phyloP scores from a whole-genome alignment of 2,113 vertebrate species.

The Lampris megalopsis region DNA sequence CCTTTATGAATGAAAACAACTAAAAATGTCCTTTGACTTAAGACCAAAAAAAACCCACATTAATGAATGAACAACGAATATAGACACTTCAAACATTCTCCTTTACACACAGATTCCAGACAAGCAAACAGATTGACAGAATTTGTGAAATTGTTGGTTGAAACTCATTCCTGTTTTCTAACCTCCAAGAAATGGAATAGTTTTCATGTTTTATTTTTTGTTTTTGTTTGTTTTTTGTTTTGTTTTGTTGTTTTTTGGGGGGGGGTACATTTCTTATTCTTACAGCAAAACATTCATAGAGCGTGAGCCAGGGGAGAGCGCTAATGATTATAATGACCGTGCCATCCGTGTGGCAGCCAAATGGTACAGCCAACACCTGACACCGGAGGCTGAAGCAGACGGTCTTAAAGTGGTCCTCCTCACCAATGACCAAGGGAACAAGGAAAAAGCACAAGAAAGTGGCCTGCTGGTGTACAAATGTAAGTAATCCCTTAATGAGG shows the following conservation, averaged over 20 bases:
- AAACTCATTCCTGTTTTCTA: background rate
- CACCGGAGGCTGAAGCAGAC: slow-evolving; percentile 59
- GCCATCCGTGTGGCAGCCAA: slow-evolving; percentile 91
- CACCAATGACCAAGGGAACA: slow-evolving; percentile 93
- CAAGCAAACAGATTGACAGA: too few species aligned
- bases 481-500: slow-evolving; percentile 67
- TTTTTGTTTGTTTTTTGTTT: background rate
- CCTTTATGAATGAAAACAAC: too few species aligned
- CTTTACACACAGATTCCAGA: too few species aligned
- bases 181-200: too few species aligned
- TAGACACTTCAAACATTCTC: too few species aligned
- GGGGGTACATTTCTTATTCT: background rate
- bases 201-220: too few species aligned
- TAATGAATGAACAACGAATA: background rate
- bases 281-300: slow-evolving; percentile 93
- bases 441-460: slow-evolving; percentile 89
- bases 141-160: too few species aligned
- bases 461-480: slow-evolving; percentile 91
- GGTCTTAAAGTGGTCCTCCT: slow-evolving; percentile 89
- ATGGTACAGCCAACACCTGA: slow-evolving; percentile 93
- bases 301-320: slow-evolving; percentile 89
- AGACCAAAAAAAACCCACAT: background rate
- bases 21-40: too few species aligned
- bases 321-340: slow-evolving; percentile 95
- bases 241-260: background rate